Evolutionary conservation across 2,888 invertebrate species (phyloP).

Genomic region (Noctuana brunneofusca): DNA sequence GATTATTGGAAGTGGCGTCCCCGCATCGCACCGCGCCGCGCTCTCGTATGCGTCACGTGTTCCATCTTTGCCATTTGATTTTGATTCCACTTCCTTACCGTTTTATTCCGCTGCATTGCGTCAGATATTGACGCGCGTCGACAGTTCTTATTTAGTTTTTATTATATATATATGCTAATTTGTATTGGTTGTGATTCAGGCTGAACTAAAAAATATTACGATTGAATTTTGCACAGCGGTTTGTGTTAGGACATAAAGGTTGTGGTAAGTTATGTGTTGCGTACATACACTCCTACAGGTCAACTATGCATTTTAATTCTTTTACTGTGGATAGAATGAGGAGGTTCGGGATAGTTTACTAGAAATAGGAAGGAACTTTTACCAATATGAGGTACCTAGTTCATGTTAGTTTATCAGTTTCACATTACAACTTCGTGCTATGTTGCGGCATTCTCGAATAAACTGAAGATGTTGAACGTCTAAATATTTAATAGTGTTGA

Average conservation of each 20-base stretch:
- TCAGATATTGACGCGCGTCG: constrained; percentile 10
- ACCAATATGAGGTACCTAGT: too few species aligned
- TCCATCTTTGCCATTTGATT: constrained; percentile 19
- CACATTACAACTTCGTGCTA: background rate
- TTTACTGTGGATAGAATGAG: too few species aligned
- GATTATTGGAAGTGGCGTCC: constrained; percentile 17
- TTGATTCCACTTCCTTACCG: constrained; percentile 28
- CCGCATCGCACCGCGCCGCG: background rate
- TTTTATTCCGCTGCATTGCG: constrained; percentile 33
- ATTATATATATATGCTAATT: background rate
- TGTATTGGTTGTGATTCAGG: constrained; percentile 4
- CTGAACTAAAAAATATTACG: too few species aligned
- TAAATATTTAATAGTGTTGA: constrained; percentile 17
- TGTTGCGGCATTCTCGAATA: constrained; percentile 7
- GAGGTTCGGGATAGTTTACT: too few species aligned
- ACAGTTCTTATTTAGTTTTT: constrained; percentile 16
- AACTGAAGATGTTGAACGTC: constrained; percentile 12
- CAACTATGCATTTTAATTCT: too few species aligned
- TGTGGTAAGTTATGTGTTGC: too few species aligned
- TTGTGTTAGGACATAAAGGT: too few species aligned
- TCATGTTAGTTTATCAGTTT: constrained; percentile 5
- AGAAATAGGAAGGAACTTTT: too few species aligned
- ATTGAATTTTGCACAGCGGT: too few species aligned
- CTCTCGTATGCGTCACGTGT: constrained; percentile 25
- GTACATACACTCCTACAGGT: too few species aligned